Evolutionary conservation across 1,140 invertebrate species (phyloP).

Genomic region (Pinna nobilis): DNA sequence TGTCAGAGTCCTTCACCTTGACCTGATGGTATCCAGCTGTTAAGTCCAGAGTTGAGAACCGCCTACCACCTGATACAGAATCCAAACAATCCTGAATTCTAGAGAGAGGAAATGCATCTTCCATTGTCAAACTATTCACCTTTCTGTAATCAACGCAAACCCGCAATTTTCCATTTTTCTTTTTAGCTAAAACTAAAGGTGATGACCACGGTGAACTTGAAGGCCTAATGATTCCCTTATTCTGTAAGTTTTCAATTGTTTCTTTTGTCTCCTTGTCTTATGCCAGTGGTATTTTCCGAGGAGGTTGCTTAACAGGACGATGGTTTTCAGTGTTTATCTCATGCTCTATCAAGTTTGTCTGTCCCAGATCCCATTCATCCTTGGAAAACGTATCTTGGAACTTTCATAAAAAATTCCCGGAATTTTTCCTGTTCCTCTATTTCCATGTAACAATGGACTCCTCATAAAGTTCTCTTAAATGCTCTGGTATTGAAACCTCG

Average conservation of each 20-base stretch:
- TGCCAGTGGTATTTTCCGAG: background rate
- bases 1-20: slow-evolving; percentile 59
- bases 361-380: background rate
- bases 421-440: background rate
- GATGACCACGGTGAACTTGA: background rate
- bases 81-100: slow-evolving; percentile 74
- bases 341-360: background rate
- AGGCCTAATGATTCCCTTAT: background rate
- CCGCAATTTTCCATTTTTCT: background rate
- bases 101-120: slow-evolving; percentile 77
- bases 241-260: background rate
- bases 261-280: background rate
- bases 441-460: background rate
- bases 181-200: background rate
- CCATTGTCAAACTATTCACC: slow-evolving; percentile 54
- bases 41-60: slow-evolving; percentile 75
- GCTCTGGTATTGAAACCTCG: background rate
- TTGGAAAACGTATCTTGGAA: background rate
- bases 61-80: slow-evolving; percentile 63
- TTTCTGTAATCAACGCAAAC: slow-evolving; percentile 11
- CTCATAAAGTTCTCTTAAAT: background rate
- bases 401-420: background rate
- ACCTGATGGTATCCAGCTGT: slow-evolving; percentile 69
- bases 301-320: background rate
- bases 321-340: background rate